Evolutionary conservation across 2,888 invertebrate species (phyloP).

Genomic region (Leptinotarsa rubiginosa): DNA sequence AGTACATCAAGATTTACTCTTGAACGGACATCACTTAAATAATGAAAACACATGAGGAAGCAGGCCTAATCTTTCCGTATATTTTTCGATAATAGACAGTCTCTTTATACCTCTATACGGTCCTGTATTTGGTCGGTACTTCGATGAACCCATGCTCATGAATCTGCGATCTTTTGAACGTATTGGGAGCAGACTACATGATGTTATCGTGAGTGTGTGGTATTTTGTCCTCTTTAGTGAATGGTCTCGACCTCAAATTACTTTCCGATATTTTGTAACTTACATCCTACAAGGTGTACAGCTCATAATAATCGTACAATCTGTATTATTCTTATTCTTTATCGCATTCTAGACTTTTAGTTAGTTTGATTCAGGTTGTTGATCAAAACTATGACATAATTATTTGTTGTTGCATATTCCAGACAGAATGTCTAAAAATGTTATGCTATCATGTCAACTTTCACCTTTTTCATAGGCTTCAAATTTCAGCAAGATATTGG

Average conservation of each 20-base stretch:
- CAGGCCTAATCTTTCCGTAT: neutral
- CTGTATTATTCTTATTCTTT: no score
- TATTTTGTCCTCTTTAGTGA: slow-evolving; percentile 13
- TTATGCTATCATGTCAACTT: no score
- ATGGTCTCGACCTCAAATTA: slow-evolving; percentile 12
- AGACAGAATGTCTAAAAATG: no score
- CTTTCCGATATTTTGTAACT: neutral
- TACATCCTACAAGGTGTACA: neutral
- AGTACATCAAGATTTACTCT: no score
- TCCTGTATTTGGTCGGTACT: neutral
- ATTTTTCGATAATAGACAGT: neutral
- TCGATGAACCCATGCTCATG: slow-evolving; percentile 11
- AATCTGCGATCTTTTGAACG: slow-evolving; percentile 12
- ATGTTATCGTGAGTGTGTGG: slow-evolving; percentile 2
- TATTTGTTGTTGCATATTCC: no score
- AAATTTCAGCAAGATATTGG: no score
- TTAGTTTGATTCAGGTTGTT: no score
- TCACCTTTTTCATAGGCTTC: no score
- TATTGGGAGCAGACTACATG: slow-evolving; percentile 16
- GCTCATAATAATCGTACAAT: neutral
- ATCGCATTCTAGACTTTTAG: no score
- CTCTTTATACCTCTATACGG: neutral
- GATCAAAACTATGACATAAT: no score
- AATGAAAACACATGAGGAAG: no score
- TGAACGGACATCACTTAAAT: no score